phyloP scores from a whole-genome alignment of 1,140 invertebrate species.

The Octopus bimaculoides region DNA sequence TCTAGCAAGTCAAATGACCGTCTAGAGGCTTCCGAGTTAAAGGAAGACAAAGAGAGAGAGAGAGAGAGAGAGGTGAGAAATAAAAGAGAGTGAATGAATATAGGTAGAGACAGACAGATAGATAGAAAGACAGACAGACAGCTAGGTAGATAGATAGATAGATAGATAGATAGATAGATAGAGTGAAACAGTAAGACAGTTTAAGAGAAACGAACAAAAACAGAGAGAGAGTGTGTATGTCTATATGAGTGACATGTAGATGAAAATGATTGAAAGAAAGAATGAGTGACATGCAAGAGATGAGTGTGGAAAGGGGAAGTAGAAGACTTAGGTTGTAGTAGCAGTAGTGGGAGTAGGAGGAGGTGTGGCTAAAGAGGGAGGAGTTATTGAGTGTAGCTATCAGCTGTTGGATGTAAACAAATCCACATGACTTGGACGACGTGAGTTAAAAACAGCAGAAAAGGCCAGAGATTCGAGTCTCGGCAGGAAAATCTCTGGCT shows the following conservation, averaged over 20 bases:
- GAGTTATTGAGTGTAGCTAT: constrained; percentile 29
- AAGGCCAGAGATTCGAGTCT: too few species aligned
- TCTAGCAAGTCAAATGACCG: too few species aligned
- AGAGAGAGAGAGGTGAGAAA: too few species aligned
- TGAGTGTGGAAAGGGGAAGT: constrained; percentile 9
- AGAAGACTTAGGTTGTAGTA: neutral
- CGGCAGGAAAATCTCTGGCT: too few species aligned
- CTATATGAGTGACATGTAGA: constrained; percentile 16
- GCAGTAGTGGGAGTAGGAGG: neutral
- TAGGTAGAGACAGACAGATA: too few species aligned
- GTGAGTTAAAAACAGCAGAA: too few species aligned
- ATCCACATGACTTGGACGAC: constrained; percentile 33
- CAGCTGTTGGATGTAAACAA: constrained; percentile 58
- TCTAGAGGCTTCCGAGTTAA: too few species aligned
- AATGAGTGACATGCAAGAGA: constrained; percentile 39
- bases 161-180: constrained; percentile 1
- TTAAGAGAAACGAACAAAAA: constrained; percentile 12
- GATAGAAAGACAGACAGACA: neutral
- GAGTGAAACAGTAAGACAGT: constrained; percentile 5
- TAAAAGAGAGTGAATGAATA: too few species aligned
- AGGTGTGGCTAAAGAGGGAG: neutral
- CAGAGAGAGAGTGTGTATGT: neutral
- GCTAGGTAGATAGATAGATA: neutral
- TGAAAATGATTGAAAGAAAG: constrained; percentile 1
- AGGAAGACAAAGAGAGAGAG: too few species aligned